Evolutionary conservation across 2,113 vertebrate species (phyloP), one percentile per base, ranked within the genome.

Genomic region (Hylia prasina): DNA sequence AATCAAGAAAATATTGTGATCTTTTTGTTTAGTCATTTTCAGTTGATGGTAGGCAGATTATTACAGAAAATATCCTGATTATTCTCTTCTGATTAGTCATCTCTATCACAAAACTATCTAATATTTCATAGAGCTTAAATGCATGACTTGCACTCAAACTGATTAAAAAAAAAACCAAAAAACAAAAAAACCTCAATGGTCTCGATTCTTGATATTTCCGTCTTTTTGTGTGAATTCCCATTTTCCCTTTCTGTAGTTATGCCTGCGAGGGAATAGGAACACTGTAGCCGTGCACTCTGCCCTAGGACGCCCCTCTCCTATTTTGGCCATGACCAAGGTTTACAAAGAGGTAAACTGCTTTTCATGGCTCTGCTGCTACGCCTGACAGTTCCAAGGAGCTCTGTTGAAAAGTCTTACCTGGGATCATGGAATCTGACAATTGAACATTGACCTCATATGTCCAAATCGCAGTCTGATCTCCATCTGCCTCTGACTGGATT

Each of bases 131-230:
- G 4, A 87, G 8, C 10, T 69, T 56, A 40, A 57, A 48, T 25
- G 8, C 5, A n/a, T 45, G n/a, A 66, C 27, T 58, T 92, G 11
- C 8, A 33, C 5, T 70, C 0, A 1, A 73, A 48, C 15, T 28
- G 13, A n/a, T n/a, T n/a, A 87, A 72, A 35, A 33, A 64, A 33
- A 64, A 31, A 24, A 2, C 20, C 9, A 3, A 47, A n/a, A n/a
- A n/a, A n/a, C n/a, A n/a, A n/a, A n/a, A n/a, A 30, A 8, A 40
- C 3, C 4, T 60, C 44, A 42, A n/a, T 0, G 1, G 9, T 40
- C 15, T 73, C 3, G 1, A 60, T 85, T 19, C 1, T 47, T 2
- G 1, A 20, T 37, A 64, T 21, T 80, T 76, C 19, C 8, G 25
- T 24, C 6, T 51, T 80, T 76, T n/a, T 48, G 8, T 23, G 5